A percentile compares a stretch with the other conserved stretches of the same genome.
phyloP scores from a whole-genome alignment of 2,888 invertebrate species.

The Caenorhabditis angaria region DNA sequence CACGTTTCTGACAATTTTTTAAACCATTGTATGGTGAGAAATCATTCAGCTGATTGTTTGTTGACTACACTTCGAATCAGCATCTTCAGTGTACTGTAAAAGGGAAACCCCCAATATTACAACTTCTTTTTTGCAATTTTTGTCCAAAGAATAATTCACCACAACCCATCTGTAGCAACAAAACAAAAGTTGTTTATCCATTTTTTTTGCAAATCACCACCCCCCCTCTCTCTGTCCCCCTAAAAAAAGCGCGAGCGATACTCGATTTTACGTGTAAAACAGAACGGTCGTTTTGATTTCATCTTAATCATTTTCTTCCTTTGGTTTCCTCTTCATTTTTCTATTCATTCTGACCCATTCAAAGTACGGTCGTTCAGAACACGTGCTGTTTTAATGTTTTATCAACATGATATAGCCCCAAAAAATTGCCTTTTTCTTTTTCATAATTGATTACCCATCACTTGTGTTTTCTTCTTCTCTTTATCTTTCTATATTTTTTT shows the following conservation, averaged over 20 bases:
- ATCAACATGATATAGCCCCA: too few relatives aligned
- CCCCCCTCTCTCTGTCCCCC: too few relatives aligned
- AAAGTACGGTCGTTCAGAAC: conserved; percentile 25
- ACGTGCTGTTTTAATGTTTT: conserved; percentile 2
- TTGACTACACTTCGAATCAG: too few relatives aligned
- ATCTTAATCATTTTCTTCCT: too few relatives aligned
- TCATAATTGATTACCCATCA: neutral
- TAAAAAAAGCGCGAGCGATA: too few relatives aligned
- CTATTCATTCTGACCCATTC: conserved; percentile 30
- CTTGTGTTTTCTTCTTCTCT: neutral
- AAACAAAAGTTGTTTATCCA: neutral
- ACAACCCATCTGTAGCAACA: too few relatives aligned
- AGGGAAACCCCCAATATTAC: neutral
- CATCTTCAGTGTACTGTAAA: neutral
- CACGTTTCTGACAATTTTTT: too few relatives aligned
- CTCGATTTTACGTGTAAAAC: neutral
- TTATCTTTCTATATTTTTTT: neutral
- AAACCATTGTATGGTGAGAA: too few relatives aligned
- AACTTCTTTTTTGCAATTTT: neutral
- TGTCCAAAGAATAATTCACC: neutral
- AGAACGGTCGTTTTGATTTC: neutral
- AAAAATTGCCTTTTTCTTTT: neutral
- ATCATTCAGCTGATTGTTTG: too few relatives aligned
- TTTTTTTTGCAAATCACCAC: neutral
- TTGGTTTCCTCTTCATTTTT: neutral